Base-by-base conservation (phyloP, 53 echinoderm and acorn worm species). In the Actinopyga echinites region DNA sequence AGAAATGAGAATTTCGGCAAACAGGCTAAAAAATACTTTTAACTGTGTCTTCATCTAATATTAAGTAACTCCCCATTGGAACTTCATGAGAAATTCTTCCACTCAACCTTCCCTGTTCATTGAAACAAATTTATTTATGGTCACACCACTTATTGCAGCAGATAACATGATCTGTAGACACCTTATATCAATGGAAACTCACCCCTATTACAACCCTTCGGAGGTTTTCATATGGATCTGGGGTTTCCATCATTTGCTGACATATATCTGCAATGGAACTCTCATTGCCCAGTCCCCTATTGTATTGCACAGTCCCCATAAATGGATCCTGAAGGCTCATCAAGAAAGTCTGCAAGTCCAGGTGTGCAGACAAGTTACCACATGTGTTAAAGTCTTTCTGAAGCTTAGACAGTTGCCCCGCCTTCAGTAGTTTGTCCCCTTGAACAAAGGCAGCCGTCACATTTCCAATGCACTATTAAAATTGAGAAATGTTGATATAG, bases 361-460 rank as follows among this genome's bases (percentile, higher is more conserved):
- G 61, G 15, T 64, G 36, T 10, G 7, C 13, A 19, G 57, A 68
- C 0, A 89, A 43, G 12, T 57, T 65, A 8, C 26, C 32, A 45
- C 92, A 92, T 3, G 75, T n/a, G 49, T 85, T 83, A 65, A 92
- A 92, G 43, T 89, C 92, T 68, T 86, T 83, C 59, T 83, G 64
- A 12, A 92, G 79, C 7, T 74, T 37, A 21, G 60, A 62, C 6
- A 77, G 69, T 35, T 86, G 75, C 31, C 82, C 59, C 42, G 74
- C 63, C 20, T 22, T 33, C 15, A 86, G 8, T 23, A 64, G 75
- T 21, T 9, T 75, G 34, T 68, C 53, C 23, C 89, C 55, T 33
- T 55, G 58, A n/a, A 85, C 28, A 69, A 92, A 92, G 11, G 86
- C 92, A 56, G 89, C 62, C 23, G 53, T 71, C 23, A 92, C 75